Conservation (phyloP, 2,797 vertebrate genomes). For the Oophaga sylvatica region DNA sequence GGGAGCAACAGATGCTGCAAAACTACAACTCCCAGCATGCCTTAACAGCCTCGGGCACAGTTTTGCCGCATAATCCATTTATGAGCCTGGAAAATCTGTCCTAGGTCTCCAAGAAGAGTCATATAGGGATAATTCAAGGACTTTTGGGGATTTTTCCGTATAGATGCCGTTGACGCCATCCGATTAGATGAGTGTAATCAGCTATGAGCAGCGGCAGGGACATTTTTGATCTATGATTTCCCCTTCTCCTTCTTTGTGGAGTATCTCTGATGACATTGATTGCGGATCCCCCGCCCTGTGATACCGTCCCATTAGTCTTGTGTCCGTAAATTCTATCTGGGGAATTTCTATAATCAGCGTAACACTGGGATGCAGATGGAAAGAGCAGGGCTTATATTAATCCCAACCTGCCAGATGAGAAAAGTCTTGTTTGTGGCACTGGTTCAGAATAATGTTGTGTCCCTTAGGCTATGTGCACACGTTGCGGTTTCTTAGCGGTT, state of each 20-base stretch:
- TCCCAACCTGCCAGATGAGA: background rate
- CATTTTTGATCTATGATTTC: conserved; percentile 23
- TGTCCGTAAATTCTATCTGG: background rate
- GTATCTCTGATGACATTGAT: conserved; percentile 29
- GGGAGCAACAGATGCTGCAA: background rate
- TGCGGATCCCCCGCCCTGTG: background rate
- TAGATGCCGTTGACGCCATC: background rate
- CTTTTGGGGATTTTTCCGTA: background rate
- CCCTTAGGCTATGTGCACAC: too few relatives aligned
- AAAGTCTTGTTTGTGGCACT: background rate
- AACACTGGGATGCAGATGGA: background rate
- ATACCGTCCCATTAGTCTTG: conserved; percentile 27
- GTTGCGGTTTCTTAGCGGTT: too few relatives aligned
- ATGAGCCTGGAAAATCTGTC: too few relatives aligned
- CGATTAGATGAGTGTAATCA: background rate
- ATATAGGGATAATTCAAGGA: background rate
- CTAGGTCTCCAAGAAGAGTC: too few relatives aligned
- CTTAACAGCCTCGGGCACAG: too few relatives aligned
- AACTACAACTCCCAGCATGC: too few relatives aligned
- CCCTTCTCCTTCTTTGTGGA: background rate
- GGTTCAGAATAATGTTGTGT: background rate
- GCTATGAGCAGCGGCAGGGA: background rate
- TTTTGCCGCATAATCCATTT: too few relatives aligned
- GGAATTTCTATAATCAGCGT: background rate
- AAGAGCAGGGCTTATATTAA: background rate